Base-by-base conservation (phyloP, 2,797 vertebrate genomes). In the Mastacembelus armatus region DNA sequence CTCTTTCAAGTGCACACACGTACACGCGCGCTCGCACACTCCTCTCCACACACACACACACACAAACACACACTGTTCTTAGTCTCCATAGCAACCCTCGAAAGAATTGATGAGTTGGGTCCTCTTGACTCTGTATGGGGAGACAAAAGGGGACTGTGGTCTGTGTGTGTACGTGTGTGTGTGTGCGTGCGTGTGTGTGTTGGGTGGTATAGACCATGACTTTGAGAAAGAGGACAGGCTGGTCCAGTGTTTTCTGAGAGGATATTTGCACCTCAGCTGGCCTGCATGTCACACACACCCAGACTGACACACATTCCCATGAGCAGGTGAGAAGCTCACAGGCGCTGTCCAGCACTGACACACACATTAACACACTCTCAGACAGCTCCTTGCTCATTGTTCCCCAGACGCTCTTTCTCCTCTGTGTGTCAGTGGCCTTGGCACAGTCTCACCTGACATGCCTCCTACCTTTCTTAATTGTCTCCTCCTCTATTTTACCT, bases 81-180 rank as follows among this genome's bases (percentile, higher is more conserved):
- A 77, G 92, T 94, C 92, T 87, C 92, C 87, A 90, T 92, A 85
- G 92, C 90, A 92, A 93, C 90, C 71, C 45, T 69, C 26, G 42
- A 80, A 77, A 86, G 88, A 91, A 88, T 86, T 85, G 89, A 92
- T 90, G 89, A 89, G 89, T 81, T 69, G 83, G 88, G 85, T 85
- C 78, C 73, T 89, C 84, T 86, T 83, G 81, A 89, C 85, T 90
- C 77, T 69, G 30, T 44, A 75, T 62, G 60, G 55, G 26, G 65
- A 55, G 58, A 57, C 54, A 50, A 47, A 43, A 61, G 36, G 68
- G 45, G 66, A 68, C 66, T 43, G 33, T 74, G 55, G 59, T 69
- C 43, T 70, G 69, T 60, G 50, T 67, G 78, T 48, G 70, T 48
- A 30, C 9, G 30, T 30, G 29, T 30, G 22, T 22, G 22, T 22